Percentiles rank a stretch among this genome's conserved stretches.
Evolutionary conservation across 2,797 vertebrate species (phyloP).

Genomic region (Pyrrhura leucotis): DNA sequence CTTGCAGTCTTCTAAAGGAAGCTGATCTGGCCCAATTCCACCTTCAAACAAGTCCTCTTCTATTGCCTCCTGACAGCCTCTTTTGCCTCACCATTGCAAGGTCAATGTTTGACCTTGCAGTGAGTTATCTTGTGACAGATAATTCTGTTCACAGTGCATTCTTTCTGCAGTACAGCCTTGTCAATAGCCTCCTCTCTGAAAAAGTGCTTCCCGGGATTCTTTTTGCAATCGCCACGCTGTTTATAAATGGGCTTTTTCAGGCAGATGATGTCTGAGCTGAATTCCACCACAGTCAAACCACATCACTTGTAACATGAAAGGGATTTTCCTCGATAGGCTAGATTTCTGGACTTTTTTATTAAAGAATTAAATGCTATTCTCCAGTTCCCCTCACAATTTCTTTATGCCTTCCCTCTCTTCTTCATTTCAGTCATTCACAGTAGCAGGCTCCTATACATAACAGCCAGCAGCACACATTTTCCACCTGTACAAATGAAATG

Average conservation of each 20-base stretch:
- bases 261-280: conserved; percentile 13
- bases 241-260: conserved; percentile 43
- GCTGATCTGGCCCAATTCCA: conserved; percentile 36
- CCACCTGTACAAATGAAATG: neutral
- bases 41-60: conserved; percentile 33
- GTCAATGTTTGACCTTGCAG: conserved; percentile 29
- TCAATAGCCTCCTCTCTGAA: conserved; percentile 22
- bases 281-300: conserved; percentile 8
- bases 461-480: neutral
- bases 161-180: conserved; percentile 1
- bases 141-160: conserved; percentile 38
- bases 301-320: neutral
- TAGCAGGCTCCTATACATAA: neutral
- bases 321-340: neutral
- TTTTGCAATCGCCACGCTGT: neutral
- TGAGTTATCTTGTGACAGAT: conserved; percentile 43
- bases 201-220: conserved; percentile 24
- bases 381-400: neutral
- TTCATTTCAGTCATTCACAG: neutral
- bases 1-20: conserved; percentile 45
- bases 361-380: neutral
- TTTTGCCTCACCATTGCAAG: conserved; percentile 34
- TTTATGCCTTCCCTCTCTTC: neutral
- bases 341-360: conserved; percentile 18
- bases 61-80: conserved; percentile 19